Conservation (phyloP, 1,140 invertebrate genomes). For the Drosophila mayri region DNA sequence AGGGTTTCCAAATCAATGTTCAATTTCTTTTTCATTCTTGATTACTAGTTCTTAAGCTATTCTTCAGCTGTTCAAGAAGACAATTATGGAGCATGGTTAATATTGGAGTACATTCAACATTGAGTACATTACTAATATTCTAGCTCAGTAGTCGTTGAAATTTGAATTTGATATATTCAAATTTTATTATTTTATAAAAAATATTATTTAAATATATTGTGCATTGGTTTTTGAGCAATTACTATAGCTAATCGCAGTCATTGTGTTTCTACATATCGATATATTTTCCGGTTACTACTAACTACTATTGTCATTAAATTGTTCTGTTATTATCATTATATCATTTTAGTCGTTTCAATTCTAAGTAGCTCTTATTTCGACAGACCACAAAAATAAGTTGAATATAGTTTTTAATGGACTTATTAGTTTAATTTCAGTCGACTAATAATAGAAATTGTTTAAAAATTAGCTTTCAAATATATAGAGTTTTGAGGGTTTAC, state of each 20-base stretch:
- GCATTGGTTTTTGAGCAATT: neutral
- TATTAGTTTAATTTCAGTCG: neutral
- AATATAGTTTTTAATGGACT: neutral
- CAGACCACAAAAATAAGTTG: neutral
- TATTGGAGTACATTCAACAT: neutral
- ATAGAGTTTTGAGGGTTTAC: neutral
- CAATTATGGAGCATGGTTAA: neutral
- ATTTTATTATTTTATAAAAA: neutral
- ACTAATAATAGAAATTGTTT: neutral
- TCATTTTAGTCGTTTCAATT: neutral
- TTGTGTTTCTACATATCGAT: neutral
- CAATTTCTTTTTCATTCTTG: neutral
- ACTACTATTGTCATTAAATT: slow-evolving; percentile 18
- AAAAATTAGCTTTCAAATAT: neutral
- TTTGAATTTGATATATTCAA: neutral
- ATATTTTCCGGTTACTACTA: neutral
- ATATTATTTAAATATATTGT: neutral
- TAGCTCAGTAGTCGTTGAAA: neutral
- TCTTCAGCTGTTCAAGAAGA: neutral
- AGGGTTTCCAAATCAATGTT: slow-evolving; percentile 3
- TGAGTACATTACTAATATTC: neutral
- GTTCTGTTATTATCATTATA: neutral
- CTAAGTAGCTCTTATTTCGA: neutral
- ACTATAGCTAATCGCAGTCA: neutral
- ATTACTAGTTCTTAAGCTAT: neutral